Conservation (phyloP, 2,797 vertebrate species). For the Todus mexicanus region DNA sequence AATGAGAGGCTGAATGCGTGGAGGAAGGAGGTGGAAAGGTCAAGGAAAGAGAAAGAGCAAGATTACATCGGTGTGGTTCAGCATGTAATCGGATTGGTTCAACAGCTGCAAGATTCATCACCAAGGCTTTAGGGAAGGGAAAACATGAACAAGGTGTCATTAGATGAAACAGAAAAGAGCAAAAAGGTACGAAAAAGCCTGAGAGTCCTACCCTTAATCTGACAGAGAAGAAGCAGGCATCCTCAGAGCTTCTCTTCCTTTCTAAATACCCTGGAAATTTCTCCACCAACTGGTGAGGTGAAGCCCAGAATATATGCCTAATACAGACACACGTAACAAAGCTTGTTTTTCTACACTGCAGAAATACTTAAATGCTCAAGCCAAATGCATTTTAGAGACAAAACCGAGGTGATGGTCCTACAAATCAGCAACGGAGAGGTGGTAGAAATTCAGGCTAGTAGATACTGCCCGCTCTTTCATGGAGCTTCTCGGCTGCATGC, state of each 20-base stretch:
- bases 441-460: neutral
- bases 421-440: neutral
- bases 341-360: neutral
- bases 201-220: neutral
- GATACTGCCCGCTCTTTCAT: neutral
- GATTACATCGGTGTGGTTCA: conserved; percentile 16
- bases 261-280: neutral
- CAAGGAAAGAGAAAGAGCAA: conserved; percentile 30
- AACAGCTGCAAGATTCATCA: neutral
- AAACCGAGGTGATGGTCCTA: neutral
- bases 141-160: neutral
- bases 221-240: neutral
- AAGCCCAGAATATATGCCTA: neutral
- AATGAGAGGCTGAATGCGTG: conserved; percentile 27
- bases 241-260: neutral
- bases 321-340: neutral
- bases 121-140: conserved; percentile 2
- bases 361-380: neutral
- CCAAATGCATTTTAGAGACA: neutral
- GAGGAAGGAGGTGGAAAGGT: conserved; percentile 37
- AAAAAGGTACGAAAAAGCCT: neutral
- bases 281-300: neutral
- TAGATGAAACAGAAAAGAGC: neutral
- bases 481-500: neutral
- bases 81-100: neutral